Base-by-base conservation (phyloP, 2,113 vertebrate species). In the Ochotona princeps region DNA sequence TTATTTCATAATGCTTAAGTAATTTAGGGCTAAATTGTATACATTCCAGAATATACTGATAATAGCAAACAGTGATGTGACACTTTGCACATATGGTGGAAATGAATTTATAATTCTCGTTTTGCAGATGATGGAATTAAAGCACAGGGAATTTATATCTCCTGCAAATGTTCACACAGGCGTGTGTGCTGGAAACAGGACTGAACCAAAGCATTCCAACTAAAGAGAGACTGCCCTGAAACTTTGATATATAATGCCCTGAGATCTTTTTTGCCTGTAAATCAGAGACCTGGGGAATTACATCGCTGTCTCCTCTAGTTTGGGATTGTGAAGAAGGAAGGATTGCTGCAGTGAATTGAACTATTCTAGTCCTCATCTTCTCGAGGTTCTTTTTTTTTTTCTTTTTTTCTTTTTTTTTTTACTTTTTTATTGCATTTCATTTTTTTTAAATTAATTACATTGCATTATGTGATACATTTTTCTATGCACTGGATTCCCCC, bases 41-140 rank as follows among this genome's bases (percentile, higher is more conserved):
- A 30, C 2, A 4, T 54, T 82, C 74, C 15, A 60, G 74, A 85
- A 88, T 54, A 87, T 81, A 44, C 57, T 80, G 47, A 35, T 67
- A 35, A 60, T 57, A 30, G 6, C 5, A 74, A 91, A 75, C 8
- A 23, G 11, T 67, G 51, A 20, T 2, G 49, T 47, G 75, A 21
- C 26, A 47, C 26, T 66, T 82, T 20, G 38, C 18, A 21, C 12
- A 14, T 82, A 60, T 79, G 65, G 81, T 63, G 51, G 49, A 30
- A 23, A 3, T 90, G 49, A 32, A 4, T 28, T 87, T 60, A 28
- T 57, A 38, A 26, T 66, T 26, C 47, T 91, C 12, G 67, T 84
- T 91, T 95, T 82, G 30, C 25, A 57, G 17, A 20, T 86, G 76
- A n/a, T 72, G 25, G 67, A 63, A 74, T 86, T 79, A 35, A 51